Base-by-base conservation (phyloP, 2,888 invertebrate species). In the Tineola bisselliella region DNA sequence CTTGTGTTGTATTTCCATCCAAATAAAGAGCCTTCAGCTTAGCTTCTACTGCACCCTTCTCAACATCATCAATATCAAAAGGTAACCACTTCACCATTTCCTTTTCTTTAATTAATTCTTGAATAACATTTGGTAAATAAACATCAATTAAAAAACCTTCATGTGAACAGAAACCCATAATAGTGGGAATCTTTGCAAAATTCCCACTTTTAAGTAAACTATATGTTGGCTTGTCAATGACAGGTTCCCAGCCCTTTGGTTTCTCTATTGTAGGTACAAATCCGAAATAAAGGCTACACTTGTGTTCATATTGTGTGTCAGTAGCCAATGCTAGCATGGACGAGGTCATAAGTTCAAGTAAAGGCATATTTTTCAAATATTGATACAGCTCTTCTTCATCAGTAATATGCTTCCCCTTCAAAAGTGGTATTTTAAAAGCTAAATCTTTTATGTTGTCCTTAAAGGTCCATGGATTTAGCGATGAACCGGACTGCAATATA, bases 401-500 rank as follows among this genome's bases (percentile, higher is more conserved):
- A 43, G 63, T 64, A 5, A 78, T 64, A 10, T 54, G 48, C 63
- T 72, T 69, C 25, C 74, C 75, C 43, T 77, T 74, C 0, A 75
- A 11, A 0, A 62, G 10, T 4, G 82, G 75, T 64, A 89, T 76
- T 61, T 70, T 72, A 31, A 64, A 63, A 1, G 81, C 81, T 62
- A 80, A 67, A 8, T 71, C 64, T 65, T 73, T 78, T 15, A 79
- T 66, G 18, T 75, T 70, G 8, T 65, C 70, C 61, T 79, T 79
- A 54, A 73, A 79, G 44, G 86, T 87, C 88, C 88, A 89, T n/a
- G 76, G 79, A 44, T 77, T 67, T 44, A 89, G 66, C 8, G 87
- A 77, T 0, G 87, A 82, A 0, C 88, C 89, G n/a, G 89, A 89
- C 68, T 88, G 88, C 8, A 87, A 78, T 62, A 89, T 88, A 0